These are phyloP conservation scores for Eustalomyia histrio DNA, from an alignment of 2,888 invertebrate species.

Conservation along the genomic window DNA sequence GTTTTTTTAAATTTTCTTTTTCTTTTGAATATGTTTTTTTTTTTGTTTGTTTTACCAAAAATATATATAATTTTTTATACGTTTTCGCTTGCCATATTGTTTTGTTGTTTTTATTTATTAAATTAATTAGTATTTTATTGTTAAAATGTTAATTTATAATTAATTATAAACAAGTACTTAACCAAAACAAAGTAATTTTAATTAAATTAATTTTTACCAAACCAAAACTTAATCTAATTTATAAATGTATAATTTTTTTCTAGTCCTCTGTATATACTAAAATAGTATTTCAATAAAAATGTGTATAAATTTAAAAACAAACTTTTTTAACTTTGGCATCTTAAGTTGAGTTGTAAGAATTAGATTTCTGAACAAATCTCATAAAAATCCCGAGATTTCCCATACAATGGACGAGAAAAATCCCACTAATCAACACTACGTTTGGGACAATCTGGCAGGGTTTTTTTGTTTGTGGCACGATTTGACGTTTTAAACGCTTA, in stretches of 20 bases:
- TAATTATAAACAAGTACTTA: constrained; percentile 39
- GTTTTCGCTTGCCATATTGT: constrained; percentile 49
- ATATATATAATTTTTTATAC: constrained; percentile 6
- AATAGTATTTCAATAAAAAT: constrained; percentile 50
- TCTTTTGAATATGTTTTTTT: neutral
- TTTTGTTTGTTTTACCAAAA: neutral
- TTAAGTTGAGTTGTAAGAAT: no score
- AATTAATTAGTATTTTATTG: constrained; percentile 39
- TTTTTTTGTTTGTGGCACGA: no score
- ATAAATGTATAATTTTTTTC: constrained; percentile 55
- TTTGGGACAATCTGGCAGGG: no score
- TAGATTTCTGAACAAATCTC: no score
- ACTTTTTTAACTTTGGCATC: neutral
- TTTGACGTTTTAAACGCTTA: no score
- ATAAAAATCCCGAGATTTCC: no score
- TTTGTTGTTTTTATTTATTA: constrained; percentile 30
- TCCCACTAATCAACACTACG: no score
- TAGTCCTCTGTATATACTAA: constrained; percentile 55
- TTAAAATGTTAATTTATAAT: constrained; percentile 37
- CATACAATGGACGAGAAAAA: no score
- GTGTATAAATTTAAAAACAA: constrained; percentile 28
- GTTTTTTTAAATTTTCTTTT: no score
- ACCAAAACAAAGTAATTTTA: constrained; percentile 16
- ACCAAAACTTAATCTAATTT: constrained; percentile 2
- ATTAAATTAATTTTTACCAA: constrained; percentile 13